phyloP scores from a whole-genome alignment of 2,797 vertebrate genomes.

The Pantherophis vulpinus region DNA sequence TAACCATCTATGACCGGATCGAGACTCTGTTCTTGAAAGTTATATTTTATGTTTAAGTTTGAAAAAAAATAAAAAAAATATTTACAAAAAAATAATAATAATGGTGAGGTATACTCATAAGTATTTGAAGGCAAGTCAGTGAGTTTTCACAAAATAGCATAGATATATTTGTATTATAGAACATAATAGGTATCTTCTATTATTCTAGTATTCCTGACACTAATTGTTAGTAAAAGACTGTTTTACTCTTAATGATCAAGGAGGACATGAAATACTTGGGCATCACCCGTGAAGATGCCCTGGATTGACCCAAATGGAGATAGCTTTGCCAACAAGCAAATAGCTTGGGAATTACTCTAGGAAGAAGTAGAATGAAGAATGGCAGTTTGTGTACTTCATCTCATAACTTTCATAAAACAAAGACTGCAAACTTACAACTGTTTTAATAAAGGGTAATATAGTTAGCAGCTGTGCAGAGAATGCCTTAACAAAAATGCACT shows the following conservation, averaged over 20 bases:
- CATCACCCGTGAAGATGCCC: too few species aligned
- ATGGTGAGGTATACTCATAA: not conserved
- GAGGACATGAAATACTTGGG: too few species aligned
- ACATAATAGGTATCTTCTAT: not conserved
- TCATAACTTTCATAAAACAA: not conserved
- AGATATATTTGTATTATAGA: not conserved
- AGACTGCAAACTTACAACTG: not conserved
- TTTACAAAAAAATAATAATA: too few species aligned
- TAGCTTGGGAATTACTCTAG: too few species aligned
- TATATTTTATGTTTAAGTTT: too few species aligned
- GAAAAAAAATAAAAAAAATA: too few species aligned
- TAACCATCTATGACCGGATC: too few species aligned
- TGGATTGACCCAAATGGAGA: too few species aligned
- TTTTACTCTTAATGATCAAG: too few species aligned
- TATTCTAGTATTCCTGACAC: not conserved
- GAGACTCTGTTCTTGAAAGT: too few species aligned
- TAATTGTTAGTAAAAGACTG: not conserved
- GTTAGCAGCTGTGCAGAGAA: not conserved
- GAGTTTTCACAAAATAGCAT: not conserved
- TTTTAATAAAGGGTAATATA: not conserved
- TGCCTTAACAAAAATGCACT: not conserved
- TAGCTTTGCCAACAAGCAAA: too few species aligned
- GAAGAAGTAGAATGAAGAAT: not conserved
- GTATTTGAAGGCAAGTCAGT: not conserved
- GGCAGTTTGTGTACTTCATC: too few species aligned